A percentile compares a stretch with the other conserved stretches of the same genome.
phyloP scores from a whole-genome alignment of 92 coral and sea anemone genomes.

The Galaxea fascicularis region DNA sequence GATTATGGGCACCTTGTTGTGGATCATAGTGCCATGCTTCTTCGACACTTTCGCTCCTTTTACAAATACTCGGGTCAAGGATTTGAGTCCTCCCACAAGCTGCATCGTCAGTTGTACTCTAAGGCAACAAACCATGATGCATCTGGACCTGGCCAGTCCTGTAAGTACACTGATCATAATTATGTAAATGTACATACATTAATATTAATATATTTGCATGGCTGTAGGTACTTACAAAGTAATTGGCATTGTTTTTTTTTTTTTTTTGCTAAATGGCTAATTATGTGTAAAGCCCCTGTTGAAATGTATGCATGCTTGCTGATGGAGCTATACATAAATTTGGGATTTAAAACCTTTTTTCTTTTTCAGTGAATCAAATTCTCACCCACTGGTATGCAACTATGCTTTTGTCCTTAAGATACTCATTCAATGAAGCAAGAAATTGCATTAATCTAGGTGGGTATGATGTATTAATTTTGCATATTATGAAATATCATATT shows the following conservation, averaged over 20 bases:
- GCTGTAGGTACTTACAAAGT: too few species aligned
- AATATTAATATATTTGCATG: too few species aligned
- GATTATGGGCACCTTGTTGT: conserved; percentile 62
- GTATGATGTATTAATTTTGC: background rate
- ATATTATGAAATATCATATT: background rate
- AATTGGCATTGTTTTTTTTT: too few species aligned
- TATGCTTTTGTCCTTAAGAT: conserved; percentile 38
- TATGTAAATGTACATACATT: background rate
- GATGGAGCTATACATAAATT: too few species aligned
- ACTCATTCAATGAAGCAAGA: conserved; percentile 39
- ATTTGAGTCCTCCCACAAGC: conserved; percentile 57
- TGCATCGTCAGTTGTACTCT: conserved; percentile 47
- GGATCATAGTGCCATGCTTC: conserved; percentile 48
- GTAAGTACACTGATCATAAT: background rate
- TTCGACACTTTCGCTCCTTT: conserved; percentile 27
- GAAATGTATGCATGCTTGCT: too few species aligned
- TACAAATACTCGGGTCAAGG: conserved; percentile 59
- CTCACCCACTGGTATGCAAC: conserved; percentile 53
- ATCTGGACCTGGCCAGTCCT: conserved; percentile 51
- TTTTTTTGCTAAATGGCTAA: too few species aligned
- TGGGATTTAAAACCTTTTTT: background rate
- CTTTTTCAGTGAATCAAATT: conserved; percentile 41
- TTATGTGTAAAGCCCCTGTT: too few species aligned
- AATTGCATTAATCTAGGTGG: conserved; percentile 22
- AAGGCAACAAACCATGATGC: conserved; percentile 63